Percentiles rank a stretch among this genome's conserved stretches.
phyloP scores from a whole-genome alignment of 1,140 invertebrate genomes.

The Aphelinus certus region DNA sequence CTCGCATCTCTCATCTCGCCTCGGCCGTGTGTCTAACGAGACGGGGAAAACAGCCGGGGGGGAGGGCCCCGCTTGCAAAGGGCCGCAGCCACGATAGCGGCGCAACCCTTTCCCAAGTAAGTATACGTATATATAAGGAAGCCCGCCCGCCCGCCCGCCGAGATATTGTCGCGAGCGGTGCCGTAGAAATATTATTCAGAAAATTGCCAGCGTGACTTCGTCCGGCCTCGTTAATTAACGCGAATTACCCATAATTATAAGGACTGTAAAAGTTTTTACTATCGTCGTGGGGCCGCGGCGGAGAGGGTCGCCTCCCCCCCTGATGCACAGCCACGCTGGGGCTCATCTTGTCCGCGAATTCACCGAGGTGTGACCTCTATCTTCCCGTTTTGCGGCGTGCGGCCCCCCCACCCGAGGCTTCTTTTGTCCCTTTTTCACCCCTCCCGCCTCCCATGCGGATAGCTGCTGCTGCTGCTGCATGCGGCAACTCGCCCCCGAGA shows the following conservation, averaged over 20 bases:
- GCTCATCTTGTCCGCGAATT: slow-evolving; percentile 61
- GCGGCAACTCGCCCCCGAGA: slow-evolving; percentile 42
- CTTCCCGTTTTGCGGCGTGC: slow-evolving; percentile 1
- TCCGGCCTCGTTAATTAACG: slow-evolving; percentile 67
- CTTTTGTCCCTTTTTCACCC: slow-evolving; percentile 25
- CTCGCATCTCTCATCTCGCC: background rate
- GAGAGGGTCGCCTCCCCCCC: slow-evolving; percentile 43
- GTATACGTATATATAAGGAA: too few species aligned
- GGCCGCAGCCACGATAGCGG: background rate
- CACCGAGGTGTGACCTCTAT: slow-evolving; percentile 55
- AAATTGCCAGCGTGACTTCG: slow-evolving; percentile 65
- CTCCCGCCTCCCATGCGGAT: background rate
- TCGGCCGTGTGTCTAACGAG: background rate
- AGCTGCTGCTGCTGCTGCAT: too few species aligned
- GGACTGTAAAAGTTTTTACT: slow-evolving; percentile 67
- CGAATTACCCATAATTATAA: slow-evolving; percentile 68
- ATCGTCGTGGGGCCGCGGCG: slow-evolving; percentile 60
- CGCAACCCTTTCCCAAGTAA: too few species aligned
- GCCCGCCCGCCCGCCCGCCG: background rate
- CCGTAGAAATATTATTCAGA: slow-evolving; percentile 65
- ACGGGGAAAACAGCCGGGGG: background rate
- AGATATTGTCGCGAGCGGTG: slow-evolving; percentile 60
- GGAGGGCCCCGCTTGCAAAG: background rate
- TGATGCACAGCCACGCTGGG: slow-evolving; percentile 62
- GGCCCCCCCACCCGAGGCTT: slow-evolving; percentile 6